Evolutionary conservation across 1,140 invertebrate genomes (phyloP), one percentile per base, ranked within the genome.

Genomic region (Tigriopus japonicus): DNA sequence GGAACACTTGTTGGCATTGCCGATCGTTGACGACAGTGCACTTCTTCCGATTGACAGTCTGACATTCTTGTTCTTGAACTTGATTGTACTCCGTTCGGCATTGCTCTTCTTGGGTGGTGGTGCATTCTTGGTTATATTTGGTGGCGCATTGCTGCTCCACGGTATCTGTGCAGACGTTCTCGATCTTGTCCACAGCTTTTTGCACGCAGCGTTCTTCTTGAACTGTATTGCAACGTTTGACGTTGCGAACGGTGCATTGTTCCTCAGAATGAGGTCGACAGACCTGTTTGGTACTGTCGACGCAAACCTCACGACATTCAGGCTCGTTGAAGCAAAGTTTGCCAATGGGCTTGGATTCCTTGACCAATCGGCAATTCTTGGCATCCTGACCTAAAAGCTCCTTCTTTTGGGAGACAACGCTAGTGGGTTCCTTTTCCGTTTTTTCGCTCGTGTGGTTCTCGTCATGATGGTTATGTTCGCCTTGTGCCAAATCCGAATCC

Each of bases 261-360:
- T 58, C 15, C 14, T 58, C 55, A n/a, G 35, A 41, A n/a, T 35
- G 15, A 15, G 55, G 55, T 14, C n/a, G 13, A 15, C 55, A 58
- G 5, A 41, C 28, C 40, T 58, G 55, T 23, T 58, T 58, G 55
- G 42, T 23, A 24, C 15, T 41, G 7, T 58, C 42, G 2, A 12
- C 28, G 40, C 55, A 58, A 9, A 41, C 41, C 14, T 58, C 17
- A 6, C 42, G n/a, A 42, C 55, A 58, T 17, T 42, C 28, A 2
- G 55, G 55, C 40, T 58, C 55, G 21, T 58, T 58, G 55, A 58
- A 58, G 42, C 55, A 58, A 5, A 58, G n/a, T n/a, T 28, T 28
- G 17, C 41, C 41, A 17, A 40, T 35, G 40, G 55, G 55, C 15
- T 28, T 41, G 12, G 14, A 17, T 23, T n/a, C 17, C 28, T 41